phyloP scores from a whole-genome alignment of 2,888 invertebrate species.

The Eupithecia abbreviata region DNA sequence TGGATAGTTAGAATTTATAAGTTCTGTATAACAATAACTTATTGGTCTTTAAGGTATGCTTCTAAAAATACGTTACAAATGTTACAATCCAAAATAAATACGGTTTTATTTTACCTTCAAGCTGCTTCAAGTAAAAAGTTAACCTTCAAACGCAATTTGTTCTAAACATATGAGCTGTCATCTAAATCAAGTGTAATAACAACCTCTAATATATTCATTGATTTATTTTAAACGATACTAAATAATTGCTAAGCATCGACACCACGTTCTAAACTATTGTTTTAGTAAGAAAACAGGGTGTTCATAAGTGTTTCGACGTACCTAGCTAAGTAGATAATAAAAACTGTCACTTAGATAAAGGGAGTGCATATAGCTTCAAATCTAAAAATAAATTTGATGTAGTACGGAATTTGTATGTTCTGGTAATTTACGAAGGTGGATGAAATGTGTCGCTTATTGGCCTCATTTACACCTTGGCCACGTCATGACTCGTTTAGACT shows the following conservation, averaged over 20 bases:
- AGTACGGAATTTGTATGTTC: neutral
- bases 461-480: neutral
- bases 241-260: slow-evolving; percentile 79
- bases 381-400: neutral
- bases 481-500: neutral
- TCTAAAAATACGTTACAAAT: neutral
- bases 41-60: neutral
- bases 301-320: neutral
- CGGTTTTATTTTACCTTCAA: neutral
- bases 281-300: slow-evolving; percentile 60
- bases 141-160: slow-evolving; percentile 63
- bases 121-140: slow-evolving; percentile 40
- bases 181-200: slow-evolving; percentile 77
- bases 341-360: neutral
- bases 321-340: neutral
- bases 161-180: slow-evolving; percentile 72
- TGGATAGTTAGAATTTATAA: neutral
- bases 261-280: slow-evolving; percentile 76
- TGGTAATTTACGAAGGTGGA: neutral
- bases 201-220: slow-evolving; percentile 79
- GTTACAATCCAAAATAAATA: neutral
- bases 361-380: neutral
- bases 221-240: slow-evolving; percentile 79
- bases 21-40: neutral
- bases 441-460: neutral